Conservation (phyloP, 2,888 invertebrate genomes). For the Tetragnatha montana region DNA sequence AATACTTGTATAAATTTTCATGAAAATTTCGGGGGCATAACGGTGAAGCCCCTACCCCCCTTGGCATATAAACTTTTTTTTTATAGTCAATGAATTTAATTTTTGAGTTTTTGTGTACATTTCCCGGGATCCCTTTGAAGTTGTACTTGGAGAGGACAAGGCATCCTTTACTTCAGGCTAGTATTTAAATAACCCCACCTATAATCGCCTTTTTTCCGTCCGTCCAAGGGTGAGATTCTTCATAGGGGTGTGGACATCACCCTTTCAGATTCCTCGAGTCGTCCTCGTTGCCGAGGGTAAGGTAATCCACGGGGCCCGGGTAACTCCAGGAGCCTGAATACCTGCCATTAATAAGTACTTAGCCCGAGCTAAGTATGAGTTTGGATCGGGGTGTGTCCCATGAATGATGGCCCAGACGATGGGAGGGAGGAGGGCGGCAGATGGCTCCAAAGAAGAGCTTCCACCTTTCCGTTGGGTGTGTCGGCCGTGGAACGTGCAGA, state of each 20-base stretch:
- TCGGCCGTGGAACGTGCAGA: background rate
- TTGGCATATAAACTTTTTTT: too few species aligned
- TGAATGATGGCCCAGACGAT: slow-evolving; percentile 30
- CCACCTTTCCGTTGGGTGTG: slow-evolving; percentile 20
- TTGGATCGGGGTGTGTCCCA: slow-evolving; percentile 36
- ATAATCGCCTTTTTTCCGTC: background rate
- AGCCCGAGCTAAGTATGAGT: slow-evolving; percentile 43
- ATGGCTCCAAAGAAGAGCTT: slow-evolving; percentile 13
- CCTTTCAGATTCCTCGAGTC: too few species aligned
- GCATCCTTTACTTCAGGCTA: background rate
- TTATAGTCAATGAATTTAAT: too few species aligned
- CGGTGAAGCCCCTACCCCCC: too few species aligned
- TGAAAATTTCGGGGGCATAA: too few species aligned
- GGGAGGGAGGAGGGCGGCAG: slow-evolving; percentile 17
- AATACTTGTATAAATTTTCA: too few species aligned
- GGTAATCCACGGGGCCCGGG: slow-evolving; percentile 5
- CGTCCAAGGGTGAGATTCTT: background rate
- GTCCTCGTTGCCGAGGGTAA: too few species aligned
- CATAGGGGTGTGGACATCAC: too few species aligned
- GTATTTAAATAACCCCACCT: background rate
- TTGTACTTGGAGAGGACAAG: too few species aligned
- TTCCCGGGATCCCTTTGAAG: too few species aligned
- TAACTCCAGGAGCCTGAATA: slow-evolving; percentile 60
- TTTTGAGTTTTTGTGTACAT: too few species aligned
- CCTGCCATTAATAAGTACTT: slow-evolving; percentile 54